Evolutionary conservation across 2,888 invertebrate genomes (phyloP).

Genomic region (Asteroscopus sphinx): DNA sequence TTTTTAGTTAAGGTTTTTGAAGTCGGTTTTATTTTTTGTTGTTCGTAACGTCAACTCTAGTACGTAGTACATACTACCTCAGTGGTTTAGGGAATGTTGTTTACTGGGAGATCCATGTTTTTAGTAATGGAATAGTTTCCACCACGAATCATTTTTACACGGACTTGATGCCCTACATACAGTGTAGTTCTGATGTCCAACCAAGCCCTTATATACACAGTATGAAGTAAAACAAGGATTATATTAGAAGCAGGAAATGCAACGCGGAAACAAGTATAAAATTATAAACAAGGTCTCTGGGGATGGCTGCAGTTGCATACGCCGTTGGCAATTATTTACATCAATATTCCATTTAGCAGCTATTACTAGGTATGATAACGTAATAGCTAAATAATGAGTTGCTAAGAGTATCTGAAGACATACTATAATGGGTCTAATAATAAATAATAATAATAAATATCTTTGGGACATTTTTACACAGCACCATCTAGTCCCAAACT

Average conservation of each 20-base stretch:
- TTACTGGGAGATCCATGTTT: no score
- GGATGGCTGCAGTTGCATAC: slow-evolving; percentile 52
- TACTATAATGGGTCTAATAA: no score
- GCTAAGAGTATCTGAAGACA: background rate
- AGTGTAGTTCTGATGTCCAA: background rate
- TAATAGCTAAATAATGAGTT: background rate
- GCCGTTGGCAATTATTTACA: slow-evolving; percentile 29
- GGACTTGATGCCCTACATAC: background rate
- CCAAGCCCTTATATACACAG: background rate
- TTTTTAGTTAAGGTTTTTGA: no score
- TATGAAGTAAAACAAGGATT: slow-evolving; percentile 18
- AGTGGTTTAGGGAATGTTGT: no score
- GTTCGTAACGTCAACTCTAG: no score
- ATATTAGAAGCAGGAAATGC: slow-evolving; percentile 62
- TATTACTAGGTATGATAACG: background rate
- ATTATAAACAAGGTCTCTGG: slow-evolving; percentile 53
- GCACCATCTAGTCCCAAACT: no score
- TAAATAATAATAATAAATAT: no score
- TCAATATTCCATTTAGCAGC: slow-evolving; percentile 36
- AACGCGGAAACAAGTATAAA: slow-evolving; percentile 61
- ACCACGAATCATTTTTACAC: no score
- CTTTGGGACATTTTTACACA: no score
- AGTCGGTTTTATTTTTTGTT: no score
- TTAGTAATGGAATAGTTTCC: no score
- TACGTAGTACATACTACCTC: no score